These are phyloP conservation scores for Parnassius orleans DNA, from an alignment of 2,888 invertebrate genomes.

Conservation along the genomic window DNA sequence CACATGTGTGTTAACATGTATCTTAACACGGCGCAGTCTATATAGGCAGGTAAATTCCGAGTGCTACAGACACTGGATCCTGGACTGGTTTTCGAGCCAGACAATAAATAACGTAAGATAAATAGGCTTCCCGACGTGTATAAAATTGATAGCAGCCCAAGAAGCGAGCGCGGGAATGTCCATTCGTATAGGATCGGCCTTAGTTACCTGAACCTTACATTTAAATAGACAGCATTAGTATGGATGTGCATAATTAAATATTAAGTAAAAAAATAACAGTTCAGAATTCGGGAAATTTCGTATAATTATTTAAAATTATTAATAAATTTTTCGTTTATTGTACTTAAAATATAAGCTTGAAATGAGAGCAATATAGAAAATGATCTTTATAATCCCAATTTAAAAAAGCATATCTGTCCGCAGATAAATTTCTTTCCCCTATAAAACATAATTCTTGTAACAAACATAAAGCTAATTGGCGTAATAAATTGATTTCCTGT, in stretches of 20 bases:
- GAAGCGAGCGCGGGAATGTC: constrained; percentile 59
- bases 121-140: constrained; percentile 75
- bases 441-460: constrained; percentile 18
- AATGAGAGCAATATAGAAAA: constrained; percentile 9
- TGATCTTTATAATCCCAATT: constrained; percentile 17
- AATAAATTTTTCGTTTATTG: too few species aligned
- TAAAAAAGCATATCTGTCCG: constrained; percentile 11
- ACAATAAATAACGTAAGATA: constrained; percentile 79
- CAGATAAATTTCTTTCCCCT: constrained; percentile 15
- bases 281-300: neutral
- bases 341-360: neutral
- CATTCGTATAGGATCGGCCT: constrained; percentile 51
- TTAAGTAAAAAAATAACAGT: neutral
- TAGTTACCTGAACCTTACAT: constrained; percentile 22
- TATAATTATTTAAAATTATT: too few species aligned
- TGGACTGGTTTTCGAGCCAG: constrained; percentile 73
- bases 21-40: constrained; percentile 37
- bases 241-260: constrained; percentile 3
- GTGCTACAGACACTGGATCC: constrained; percentile 48
- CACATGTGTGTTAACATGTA: constrained; percentile 2
- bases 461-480: constrained; percentile 8
- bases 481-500: constrained; percentile 21
- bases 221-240: constrained; percentile 18
- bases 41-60: constrained; percentile 56
- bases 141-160: constrained; percentile 77